Conservation (phyloP, 2,888 invertebrate species). For the Amblyteles armatorius region DNA sequence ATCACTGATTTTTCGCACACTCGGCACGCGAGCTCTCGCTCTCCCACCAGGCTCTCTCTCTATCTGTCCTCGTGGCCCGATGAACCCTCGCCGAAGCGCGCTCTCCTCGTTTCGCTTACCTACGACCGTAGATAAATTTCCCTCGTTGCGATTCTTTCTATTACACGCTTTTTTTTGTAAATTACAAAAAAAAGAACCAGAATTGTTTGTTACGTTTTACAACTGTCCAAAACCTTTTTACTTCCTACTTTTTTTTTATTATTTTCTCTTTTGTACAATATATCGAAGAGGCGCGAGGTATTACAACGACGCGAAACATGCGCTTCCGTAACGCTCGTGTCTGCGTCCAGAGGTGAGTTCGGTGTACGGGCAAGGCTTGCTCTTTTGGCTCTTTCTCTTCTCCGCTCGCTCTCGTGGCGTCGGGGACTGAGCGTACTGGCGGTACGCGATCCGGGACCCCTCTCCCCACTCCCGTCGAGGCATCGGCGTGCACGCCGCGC, state of each 20-base stretch:
- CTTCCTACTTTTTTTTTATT: neutral
- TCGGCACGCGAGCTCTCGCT: neutral
- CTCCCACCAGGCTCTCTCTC: neutral
- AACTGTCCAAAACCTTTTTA: neutral
- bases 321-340: slow-evolving; percentile 49
- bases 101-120: slow-evolving; percentile 54
- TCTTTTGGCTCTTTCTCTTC: slow-evolving; percentile 69
- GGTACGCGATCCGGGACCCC: slow-evolving; percentile 72
- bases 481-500: slow-evolving; percentile 43
- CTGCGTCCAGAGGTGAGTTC: slow-evolving; percentile 51
- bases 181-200: neutral
- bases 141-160: neutral
- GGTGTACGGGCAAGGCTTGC: slow-evolving; percentile 62
- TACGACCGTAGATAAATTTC: neutral
- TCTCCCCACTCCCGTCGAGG: slow-evolving; percentile 63
- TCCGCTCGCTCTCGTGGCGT: slow-evolving; percentile 74
- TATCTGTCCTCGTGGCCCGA: slow-evolving; percentile 45
- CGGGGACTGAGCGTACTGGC: slow-evolving; percentile 75
- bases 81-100: slow-evolving; percentile 31
- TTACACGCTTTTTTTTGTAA: neutral
- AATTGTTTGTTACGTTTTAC: neutral
- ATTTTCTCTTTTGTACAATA: neutral
- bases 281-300: slow-evolving; percentile 36
- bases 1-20: neutral
- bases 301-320: slow-evolving; percentile 42